Percentiles rank a stretch among this genome's conserved stretches.
Conservation (phyloP, 2,797 vertebrate species). For the Muraenolepis orangiensis region DNA sequence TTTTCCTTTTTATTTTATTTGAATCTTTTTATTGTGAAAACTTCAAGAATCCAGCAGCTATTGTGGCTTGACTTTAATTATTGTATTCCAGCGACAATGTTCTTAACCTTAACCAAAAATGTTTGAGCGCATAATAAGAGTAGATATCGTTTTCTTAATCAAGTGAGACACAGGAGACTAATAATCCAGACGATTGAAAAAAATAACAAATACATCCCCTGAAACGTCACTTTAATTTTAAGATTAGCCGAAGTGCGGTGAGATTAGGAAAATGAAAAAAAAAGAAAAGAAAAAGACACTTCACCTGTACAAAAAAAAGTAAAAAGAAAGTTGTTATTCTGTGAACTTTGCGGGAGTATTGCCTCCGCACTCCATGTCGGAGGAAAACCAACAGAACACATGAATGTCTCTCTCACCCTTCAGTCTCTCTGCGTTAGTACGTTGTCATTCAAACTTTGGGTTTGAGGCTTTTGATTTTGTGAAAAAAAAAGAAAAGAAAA, state of each 20-base stretch:
- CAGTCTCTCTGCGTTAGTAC: not conserved
- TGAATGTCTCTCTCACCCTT: conserved; percentile 45
- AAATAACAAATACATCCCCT: conserved; percentile 44
- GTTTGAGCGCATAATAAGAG: conserved; percentile 52
- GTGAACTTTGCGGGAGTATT: conserved; percentile 18
- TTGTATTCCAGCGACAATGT: conserved; percentile 72
- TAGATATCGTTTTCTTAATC: conserved; percentile 47
- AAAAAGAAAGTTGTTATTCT: conserved; percentile 10
- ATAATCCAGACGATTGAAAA: conserved; percentile 37
- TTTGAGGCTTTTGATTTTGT: conserved; percentile 38
- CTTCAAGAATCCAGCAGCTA: conserved; percentile 73
- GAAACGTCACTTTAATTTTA: conserved; percentile 46
- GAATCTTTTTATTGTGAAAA: conserved; percentile 66
- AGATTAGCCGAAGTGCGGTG: conserved; percentile 6
- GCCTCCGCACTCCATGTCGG: conserved; percentile 23
- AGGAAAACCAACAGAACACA: conserved; percentile 28
- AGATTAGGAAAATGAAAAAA: not conserved
- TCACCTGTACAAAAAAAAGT: conserved; percentile 22
- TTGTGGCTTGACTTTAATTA: conserved; percentile 72
- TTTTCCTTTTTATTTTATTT: conserved; percentile 49
- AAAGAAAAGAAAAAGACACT: conserved; percentile 12
- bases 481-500: too few relatives aligned
- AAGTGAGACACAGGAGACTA: conserved; percentile 23
- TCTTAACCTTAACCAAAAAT: conserved; percentile 75
- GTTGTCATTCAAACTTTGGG: conserved; percentile 19